phyloP scores from a whole-genome alignment of 2,888 invertebrate species.

The Calliphora vomitoria region DNA sequence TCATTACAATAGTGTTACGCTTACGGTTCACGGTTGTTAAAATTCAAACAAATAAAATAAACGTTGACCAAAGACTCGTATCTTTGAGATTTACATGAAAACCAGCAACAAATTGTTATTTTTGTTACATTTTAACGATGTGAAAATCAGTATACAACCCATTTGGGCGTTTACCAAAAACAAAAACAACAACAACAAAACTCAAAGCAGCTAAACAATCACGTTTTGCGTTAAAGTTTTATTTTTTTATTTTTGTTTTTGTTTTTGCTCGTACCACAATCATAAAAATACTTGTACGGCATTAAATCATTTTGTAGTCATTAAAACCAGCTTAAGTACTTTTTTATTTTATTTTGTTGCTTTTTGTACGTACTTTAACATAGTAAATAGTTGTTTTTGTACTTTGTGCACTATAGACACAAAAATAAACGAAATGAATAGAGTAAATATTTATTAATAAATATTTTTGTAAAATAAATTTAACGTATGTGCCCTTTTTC shows the following conservation, averaged over 20 bases:
- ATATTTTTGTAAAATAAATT: conserved; percentile 16
- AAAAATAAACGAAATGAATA: conserved; percentile 21
- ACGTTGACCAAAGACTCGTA: conserved; percentile 32
- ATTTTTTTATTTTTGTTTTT: conserved; percentile 11
- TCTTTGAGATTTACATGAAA: conserved; percentile 35
- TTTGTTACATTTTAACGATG: conserved; percentile 56
- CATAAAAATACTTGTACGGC: conserved; percentile 60
- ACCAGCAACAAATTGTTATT: conserved; percentile 30
- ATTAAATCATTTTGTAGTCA: conserved; percentile 68
- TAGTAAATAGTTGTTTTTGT: not conserved
- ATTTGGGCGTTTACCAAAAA: conserved; percentile 57
- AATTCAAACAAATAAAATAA: conserved; percentile 26
- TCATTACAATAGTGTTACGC: conserved; percentile 38
- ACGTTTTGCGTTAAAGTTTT: conserved; percentile 48
- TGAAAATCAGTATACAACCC: conserved; percentile 54
- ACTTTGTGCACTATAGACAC: not conserved
- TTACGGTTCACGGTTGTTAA: conserved; percentile 49
- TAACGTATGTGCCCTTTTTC: not conserved
- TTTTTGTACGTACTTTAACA: not conserved
- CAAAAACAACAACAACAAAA: conserved; percentile 19
- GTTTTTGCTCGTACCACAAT: conserved; percentile 36
- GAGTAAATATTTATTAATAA: conserved; percentile 37
- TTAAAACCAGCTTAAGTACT: conserved; percentile 58
- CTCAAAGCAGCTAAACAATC: conserved; percentile 52
- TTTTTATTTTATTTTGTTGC: conserved; percentile 29